These are phyloP conservation scores for human (Homo sapiens) DNA, from an alignment of 2,113 vertebrate species.

Conservation along the genomic window GRCh38 chr5:151906001-151906500, in stretches of 20 bases:
- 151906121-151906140: background rate
- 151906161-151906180: background rate
- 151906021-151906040: background rate
- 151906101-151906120: background rate
- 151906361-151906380: background rate
- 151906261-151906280: background rate
- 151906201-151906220: background rate
- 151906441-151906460: conserved; percentile 66
- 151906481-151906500: conserved; percentile 65
- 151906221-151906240: background rate
- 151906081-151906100: background rate
- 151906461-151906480: conserved; percentile 56
- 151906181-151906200: background rate
- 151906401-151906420: conserved; percentile 59
- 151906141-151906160: background rate
- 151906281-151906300: background rate
- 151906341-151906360: conserved; percentile 15
- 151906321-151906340: conserved; percentile 34
- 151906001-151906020: background rate
- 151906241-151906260: background rate
- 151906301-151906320: background rate
- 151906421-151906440: conserved; percentile 32
- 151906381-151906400: background rate
- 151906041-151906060: background rate
- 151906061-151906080: background rate